These are phyloP conservation scores for Shargacucullia verbasci DNA, from an alignment of 2,888 invertebrate genomes.

Conservation along the genomic window DNA sequence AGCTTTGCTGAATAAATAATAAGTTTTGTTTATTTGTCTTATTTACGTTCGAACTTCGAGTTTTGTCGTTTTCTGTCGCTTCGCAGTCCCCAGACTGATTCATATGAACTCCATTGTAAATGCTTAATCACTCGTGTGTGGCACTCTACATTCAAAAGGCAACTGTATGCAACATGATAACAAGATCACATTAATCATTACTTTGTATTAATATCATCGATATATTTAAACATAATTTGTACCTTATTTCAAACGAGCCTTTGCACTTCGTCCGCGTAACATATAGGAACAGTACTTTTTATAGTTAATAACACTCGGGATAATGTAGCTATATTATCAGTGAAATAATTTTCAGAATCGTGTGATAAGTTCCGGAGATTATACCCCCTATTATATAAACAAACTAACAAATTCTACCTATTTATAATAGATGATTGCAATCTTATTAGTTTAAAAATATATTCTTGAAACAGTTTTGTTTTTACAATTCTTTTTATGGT, in stretches of 20 bases:
- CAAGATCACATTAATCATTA: slow-evolving; percentile 5
- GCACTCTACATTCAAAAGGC: slow-evolving; percentile 8
- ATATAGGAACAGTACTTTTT: too few relatives aligned
- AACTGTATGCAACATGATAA: slow-evolving; percentile 6
- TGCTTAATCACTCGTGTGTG: slow-evolving; percentile 15
- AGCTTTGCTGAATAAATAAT: slow-evolving; percentile 3
- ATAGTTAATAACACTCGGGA: too few relatives aligned
- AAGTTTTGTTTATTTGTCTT: slow-evolving; percentile 3
- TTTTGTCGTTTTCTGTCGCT: slow-evolving; percentile 16
- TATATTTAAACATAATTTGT: not conserved
- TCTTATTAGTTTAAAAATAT: too few relatives aligned
- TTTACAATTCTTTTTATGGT: too few relatives aligned
- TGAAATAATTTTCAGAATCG: too few relatives aligned
- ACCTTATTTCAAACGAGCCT: not conserved
- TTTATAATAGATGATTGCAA: too few relatives aligned
- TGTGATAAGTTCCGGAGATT: too few relatives aligned
- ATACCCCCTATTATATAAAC: too few relatives aligned
- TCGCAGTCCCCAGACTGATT: slow-evolving; percentile 28
- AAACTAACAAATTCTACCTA: too few relatives aligned
- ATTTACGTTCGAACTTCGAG: slow-evolving; percentile 5
- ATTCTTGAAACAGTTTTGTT: too few relatives aligned
- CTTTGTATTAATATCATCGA: slow-evolving; percentile 2
- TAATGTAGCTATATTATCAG: too few relatives aligned
- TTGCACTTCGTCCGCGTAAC: too few relatives aligned
- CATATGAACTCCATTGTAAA: slow-evolving; percentile 23